Evolutionary conservation across 2,797 vertebrate genomes (phyloP), one percentile per base, ranked within the genome.

Genomic region (Craterocephalus amniculus): DNA sequence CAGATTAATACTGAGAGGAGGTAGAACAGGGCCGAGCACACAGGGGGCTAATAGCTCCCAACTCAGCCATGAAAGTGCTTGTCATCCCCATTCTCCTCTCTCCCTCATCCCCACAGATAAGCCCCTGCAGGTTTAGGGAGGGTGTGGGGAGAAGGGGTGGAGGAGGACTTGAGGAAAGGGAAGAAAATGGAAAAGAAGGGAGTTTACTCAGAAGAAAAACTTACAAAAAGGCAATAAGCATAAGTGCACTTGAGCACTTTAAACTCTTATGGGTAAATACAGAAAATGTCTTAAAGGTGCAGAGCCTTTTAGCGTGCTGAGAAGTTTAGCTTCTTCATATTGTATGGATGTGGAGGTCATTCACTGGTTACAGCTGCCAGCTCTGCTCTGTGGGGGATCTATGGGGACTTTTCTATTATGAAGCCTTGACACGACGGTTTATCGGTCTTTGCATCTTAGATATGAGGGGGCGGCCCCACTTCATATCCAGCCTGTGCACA

Each of bases 1-100:
- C 92, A 92, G 93, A 94, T 95, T 94, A 95, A 95, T 92, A 93
- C 89, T 67, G 87, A 89, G 87, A 83, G 87, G 87, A 90, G 86
- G 78, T 74, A 88, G 86, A 88, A 80, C 84, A 85, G 84, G 77
- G 67, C 72, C 4, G n/a, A 87, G 81, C 84, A 76, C 89, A 88
- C 83, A 36, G 85, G 85, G 89, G 87, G 79, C 87, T 93, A 93
- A 94, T 92, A 81, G 91, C 83, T 92, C 90, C 86, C 83, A 88
- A 89, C 85, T 90, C 87, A 92, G 88, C 87, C 87, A 89, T 92
- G 89, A 92, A 92, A 93, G 85, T 91, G 83, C 79, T 81, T 88
- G 85, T 89, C 90, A 87, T 89, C 74, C 83, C 84, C 90, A 91
- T 90, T 88, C 87, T 90, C 85, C 88, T 89, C 85, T 83, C 86